A percentile compares a stretch with the other conserved stretches of the same genome.
phyloP scores from a whole-genome alignment of 37 sponge, comb jelly and placozoan genomes.

The Haliclona indistincta region DNA sequence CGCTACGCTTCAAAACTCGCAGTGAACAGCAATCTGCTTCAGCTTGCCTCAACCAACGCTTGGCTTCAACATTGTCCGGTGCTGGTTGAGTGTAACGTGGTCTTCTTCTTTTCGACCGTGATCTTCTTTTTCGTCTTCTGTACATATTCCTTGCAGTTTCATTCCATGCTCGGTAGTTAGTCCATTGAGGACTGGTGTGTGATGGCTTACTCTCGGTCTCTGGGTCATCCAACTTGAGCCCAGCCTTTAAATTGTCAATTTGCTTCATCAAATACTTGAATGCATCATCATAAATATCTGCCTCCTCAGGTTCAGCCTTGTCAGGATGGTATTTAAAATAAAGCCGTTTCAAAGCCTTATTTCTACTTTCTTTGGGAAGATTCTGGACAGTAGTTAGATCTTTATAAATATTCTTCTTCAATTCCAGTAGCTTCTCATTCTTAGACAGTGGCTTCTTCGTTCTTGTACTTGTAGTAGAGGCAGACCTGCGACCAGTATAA shows the following conservation, averaged over 20 bases:
- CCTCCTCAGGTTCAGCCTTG: neutral
- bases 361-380: neutral
- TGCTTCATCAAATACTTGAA: conserved; percentile 24
- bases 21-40: conserved; percentile 8
- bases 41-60: conserved; percentile 9
- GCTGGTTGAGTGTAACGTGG: neutral
- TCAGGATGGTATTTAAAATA: conserved; percentile 66
- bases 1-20: neutral
- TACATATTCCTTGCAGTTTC: neutral
- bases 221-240: conserved; percentile 11
- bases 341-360: conserved; percentile 32
- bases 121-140: neutral
- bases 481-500: neutral
- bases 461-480: neutral
- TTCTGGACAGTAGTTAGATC: neutral
- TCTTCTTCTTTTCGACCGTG: neutral
- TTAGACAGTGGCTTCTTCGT: neutral
- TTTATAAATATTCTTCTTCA: neutral
- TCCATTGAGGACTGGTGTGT: neutral
- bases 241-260: conserved; percentile 22
- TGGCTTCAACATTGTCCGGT: neutral
- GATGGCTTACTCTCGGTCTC: neutral
- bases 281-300: conserved; percentile 11
- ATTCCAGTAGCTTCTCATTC: neutral
- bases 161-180: neutral